Percentiles rank a stretch among this genome's conserved stretches.
phyloP scores from a whole-genome alignment of 2,113 vertebrate species.

The Perca fluviatilis region DNA sequence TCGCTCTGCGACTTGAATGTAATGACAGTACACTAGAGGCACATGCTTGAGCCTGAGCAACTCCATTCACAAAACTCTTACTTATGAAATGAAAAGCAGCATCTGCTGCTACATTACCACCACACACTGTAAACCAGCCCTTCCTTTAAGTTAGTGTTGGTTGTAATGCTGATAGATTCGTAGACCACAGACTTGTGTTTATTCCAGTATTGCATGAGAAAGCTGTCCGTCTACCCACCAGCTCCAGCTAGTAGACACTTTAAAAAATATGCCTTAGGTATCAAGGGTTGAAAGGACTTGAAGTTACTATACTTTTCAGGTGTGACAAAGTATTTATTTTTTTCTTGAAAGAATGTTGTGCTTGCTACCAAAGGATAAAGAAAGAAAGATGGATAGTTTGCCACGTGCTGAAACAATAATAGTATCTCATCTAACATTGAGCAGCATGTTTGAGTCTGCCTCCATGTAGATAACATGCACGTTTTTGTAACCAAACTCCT shows the following conservation, averaged over 20 bases:
- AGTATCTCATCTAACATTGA: constrained; percentile 32
- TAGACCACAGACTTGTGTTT: background rate
- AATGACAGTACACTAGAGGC: background rate
- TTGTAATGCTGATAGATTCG: background rate
- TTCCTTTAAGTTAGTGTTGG: background rate
- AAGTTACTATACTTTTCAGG: constrained; percentile 74
- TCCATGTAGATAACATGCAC: constrained; percentile 56
- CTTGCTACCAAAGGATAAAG: constrained; percentile 91
- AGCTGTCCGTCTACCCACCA: constrained; percentile 33
- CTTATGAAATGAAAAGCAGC: constrained; percentile 10
- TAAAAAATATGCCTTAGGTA: constrained; percentile 81
- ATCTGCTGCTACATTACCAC: background rate
- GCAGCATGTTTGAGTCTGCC: constrained; percentile 54
- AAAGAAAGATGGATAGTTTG: constrained; percentile 23
- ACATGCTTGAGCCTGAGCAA: background rate
- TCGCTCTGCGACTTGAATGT: background rate
- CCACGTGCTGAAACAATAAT: constrained; percentile 21
- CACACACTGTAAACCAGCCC: background rate
- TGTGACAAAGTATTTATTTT: constrained; percentile 88
- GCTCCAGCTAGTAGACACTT: constrained; percentile 81
- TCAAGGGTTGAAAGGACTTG: constrained; percentile 72
- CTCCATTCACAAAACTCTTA: background rate
- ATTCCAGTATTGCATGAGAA: background rate
- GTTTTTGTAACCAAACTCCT: constrained; percentile 65
- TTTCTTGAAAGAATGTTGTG: constrained; percentile 85